Base-by-base conservation (phyloP, 2,888 invertebrate genomes). In the Patella pellucida region DNA sequence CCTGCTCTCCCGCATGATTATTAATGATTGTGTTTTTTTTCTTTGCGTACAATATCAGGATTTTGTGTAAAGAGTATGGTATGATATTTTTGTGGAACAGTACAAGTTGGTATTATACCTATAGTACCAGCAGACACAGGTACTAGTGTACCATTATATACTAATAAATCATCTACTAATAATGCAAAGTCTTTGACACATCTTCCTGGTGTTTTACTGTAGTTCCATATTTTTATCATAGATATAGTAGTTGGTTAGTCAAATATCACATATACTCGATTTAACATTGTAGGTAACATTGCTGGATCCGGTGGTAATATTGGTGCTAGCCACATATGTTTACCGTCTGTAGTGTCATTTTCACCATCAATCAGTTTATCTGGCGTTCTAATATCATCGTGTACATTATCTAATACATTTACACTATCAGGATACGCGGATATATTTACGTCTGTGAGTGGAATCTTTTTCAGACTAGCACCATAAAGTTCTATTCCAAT, bases 181-280 rank as follows among this genome's bases (percentile, higher is more conserved):
- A 96, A 92, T 80, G 94, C 95, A 91, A 96, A 95, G 91, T 96
- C 96, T 89, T 95, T 95, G 41, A 95, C 95, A 12, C 95, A 96
- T 86, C 96, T 92, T 7, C 91, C 92, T 0, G 95, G 93, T 0
- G 95, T 95, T 91, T 96, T 96, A 52, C 94, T 94, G 88, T 96
- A 96, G 91, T 96, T 96, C 95, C 95, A 96, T 81, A 96, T 91
- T 88, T 94, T 94, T 77, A 96, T 93, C 86, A 94, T 94, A 16
- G 95, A 95, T 15, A 96, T 92, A 19, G 93, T 93, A 2, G 95
- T 93, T 1, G 95, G 95, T 70, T 93, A 90, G 88, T 96, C 95
- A 90, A 96, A 95, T 71, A 96, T 94, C 81, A 96, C 93, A 90
- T 95, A 96, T 75, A 96, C 93, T 86, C 95, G 93, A 90, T 93